These are phyloP conservation scores for Panurus biarmicus DNA, from an alignment of 2,113 vertebrate species.

Conservation along the genomic window DNA sequence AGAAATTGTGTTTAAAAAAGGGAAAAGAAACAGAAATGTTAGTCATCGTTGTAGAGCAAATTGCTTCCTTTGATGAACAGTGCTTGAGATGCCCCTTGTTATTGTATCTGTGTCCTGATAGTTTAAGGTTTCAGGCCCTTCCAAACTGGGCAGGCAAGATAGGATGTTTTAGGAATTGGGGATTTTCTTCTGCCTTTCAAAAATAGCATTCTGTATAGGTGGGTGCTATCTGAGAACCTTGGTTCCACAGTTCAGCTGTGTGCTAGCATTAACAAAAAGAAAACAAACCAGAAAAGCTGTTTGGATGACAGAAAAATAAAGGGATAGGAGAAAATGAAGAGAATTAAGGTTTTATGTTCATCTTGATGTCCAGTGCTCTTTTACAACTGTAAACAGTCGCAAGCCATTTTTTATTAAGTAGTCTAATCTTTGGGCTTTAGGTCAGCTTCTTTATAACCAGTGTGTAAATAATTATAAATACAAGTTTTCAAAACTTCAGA, in stretches of 20 bases:
- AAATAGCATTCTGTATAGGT: not conserved
- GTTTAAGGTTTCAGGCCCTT: not conserved
- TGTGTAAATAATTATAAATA: not conserved
- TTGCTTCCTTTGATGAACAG: not conserved
- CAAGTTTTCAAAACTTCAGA: not conserved
- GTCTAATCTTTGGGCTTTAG: not conserved
- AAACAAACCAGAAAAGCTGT: not conserved
- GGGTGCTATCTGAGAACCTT: not conserved
- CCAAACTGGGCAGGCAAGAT: not conserved
- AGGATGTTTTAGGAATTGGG: not conserved
- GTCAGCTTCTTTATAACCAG: not conserved
- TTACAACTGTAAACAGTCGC: not conserved
- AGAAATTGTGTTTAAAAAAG: not conserved
- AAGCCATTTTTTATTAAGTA: not conserved
- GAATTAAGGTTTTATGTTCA: not conserved
- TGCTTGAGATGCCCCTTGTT: not conserved
- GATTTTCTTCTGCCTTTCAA: not conserved
- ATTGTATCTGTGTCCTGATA: not conserved
- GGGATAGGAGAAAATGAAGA: not conserved
- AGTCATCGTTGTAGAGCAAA: not conserved
- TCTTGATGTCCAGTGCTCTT: not conserved
- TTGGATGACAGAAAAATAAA: not conserved
- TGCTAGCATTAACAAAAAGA: not conserved
- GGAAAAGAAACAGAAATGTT: not conserved
- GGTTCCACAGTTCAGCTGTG: not conserved